Percentiles rank a stretch among this genome's conserved stretches.
Evolutionary conservation across 2,797 vertebrate genomes (phyloP).

Genomic region (Sebastolobus alascanus): DNA sequence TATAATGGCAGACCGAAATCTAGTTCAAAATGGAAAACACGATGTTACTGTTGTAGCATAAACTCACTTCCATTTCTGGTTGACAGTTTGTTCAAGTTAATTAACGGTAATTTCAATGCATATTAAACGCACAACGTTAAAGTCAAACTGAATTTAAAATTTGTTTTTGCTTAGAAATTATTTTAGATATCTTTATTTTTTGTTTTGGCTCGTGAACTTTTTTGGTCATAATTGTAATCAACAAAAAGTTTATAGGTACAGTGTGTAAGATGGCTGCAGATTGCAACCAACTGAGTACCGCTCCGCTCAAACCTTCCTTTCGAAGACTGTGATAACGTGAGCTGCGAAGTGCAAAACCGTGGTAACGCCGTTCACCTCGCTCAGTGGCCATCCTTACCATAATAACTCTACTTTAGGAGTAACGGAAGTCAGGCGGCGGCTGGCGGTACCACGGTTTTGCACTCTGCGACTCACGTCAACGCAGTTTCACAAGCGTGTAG

Average conservation of each 20-base stretch:
- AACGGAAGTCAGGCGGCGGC: too few species aligned
- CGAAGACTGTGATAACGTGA: too few species aligned
- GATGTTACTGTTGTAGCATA: constrained; percentile 10
- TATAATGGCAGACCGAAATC: constrained; percentile 49
- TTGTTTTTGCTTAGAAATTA: background rate
- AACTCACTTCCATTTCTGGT: constrained; percentile 8
- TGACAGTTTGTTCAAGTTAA: constrained; percentile 45
- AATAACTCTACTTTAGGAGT: too few species aligned
- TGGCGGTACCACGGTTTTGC: too few species aligned
- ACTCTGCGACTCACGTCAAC: fast-evolving
- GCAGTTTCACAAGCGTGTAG: fast-evolving
- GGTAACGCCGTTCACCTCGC: too few species aligned
- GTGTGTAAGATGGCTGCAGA: too few species aligned
- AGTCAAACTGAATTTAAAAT: background rate
- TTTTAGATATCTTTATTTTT: background rate
- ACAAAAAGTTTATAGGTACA: background rate
- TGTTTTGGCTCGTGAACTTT: background rate
- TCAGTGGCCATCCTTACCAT: too few species aligned
- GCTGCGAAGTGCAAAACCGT: too few species aligned
- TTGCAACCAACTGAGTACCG: too few species aligned
- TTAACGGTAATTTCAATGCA: constrained; percentile 40
- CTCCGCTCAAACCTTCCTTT: too few species aligned
- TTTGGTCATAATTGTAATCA: background rate
- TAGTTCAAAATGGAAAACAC: constrained; percentile 54
- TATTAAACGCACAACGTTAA: background rate